Conservation (phyloP, 1,140 invertebrate genomes). For the Eurosta solidaginis region DNA sequence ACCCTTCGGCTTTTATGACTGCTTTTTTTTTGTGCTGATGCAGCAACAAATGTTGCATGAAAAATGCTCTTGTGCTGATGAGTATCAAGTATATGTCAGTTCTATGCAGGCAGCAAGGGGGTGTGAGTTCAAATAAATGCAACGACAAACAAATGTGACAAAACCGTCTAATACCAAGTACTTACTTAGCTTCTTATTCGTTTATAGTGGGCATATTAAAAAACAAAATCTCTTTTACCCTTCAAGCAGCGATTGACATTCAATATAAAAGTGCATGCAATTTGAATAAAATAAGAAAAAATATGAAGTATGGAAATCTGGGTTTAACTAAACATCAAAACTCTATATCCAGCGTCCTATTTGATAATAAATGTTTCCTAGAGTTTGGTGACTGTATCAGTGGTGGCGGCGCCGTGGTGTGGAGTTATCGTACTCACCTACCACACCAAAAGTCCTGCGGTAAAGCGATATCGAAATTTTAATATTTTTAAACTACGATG, state of each 20-base stretch:
- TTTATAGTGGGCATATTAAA: background rate
- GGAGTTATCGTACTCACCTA: no score
- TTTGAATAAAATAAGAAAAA: no score
- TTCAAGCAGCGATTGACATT: background rate
- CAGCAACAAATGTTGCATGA: constrained; percentile 13
- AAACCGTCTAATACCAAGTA: constrained; percentile 8
- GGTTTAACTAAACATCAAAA: no score
- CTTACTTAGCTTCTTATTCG: background rate
- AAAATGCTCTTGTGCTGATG: background rate
- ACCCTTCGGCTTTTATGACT: background rate
- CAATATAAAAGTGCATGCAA: background rate
- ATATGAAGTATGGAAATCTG: no score
- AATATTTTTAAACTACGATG: no score
- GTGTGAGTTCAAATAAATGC: background rate
- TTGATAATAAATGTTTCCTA: no score
- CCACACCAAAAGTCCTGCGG: no score
- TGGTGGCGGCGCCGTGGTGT: no score
- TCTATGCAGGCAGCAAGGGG: background rate
- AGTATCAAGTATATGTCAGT: background rate
- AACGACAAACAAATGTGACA: constrained; percentile 1
- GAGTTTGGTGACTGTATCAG: no score
- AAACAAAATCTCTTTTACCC: background rate
- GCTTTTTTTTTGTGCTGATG: background rate
- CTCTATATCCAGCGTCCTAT: no score
- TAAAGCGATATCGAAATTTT: no score